Base-by-base conservation (phyloP, 1,140 invertebrate species). In the Solen grandis region DNA sequence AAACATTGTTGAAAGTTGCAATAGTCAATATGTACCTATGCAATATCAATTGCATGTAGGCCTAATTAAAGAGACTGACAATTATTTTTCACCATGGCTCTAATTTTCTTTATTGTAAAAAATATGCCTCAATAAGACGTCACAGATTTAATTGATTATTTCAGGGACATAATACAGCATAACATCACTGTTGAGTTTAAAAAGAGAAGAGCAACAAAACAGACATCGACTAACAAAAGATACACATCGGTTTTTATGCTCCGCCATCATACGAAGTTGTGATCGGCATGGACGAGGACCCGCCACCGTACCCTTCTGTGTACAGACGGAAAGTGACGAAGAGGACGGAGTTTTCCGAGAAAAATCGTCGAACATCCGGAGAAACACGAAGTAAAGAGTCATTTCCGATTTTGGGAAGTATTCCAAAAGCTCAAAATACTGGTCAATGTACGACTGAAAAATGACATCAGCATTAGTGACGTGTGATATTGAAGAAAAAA, bases 181-280 rank as follows among this genome's bases (percentile, higher is more conserved):
- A 72, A 72, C 27, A 50, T 62, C 46, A 72, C 59, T 25, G 69
- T 80, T 19, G 55, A 54, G 60, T 62, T 80, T 31, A 70, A 52
- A 50, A 72, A 73, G 59, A 80, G 52, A 38, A 25, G n/a, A 10
- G 65, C 52, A 52, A 13, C 2, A 29, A 68, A n/a, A 27, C n/a
- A 19, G 46, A 55, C 5, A 41, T 5, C 33, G 36, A n/a, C 31
- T 36, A 60, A 19, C 52, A 73, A 72, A 70, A 50, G 68, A 25
- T 41, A 60, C 59, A 54, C 8, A 54, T 50, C 16, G 14, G 68
- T 25, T 36, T 80, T 2, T 72, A 73, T 65, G 68, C 77, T 36
- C 77, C 77, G n/a, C 77, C 77, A 16, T 72, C 77, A 4, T 80
- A 80, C 41, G 77, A 80, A 65, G 55, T 70, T 55, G 77, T 80